Conservation (phyloP, 1,140 invertebrate genomes). For the Bombus difficillimus region DNA sequence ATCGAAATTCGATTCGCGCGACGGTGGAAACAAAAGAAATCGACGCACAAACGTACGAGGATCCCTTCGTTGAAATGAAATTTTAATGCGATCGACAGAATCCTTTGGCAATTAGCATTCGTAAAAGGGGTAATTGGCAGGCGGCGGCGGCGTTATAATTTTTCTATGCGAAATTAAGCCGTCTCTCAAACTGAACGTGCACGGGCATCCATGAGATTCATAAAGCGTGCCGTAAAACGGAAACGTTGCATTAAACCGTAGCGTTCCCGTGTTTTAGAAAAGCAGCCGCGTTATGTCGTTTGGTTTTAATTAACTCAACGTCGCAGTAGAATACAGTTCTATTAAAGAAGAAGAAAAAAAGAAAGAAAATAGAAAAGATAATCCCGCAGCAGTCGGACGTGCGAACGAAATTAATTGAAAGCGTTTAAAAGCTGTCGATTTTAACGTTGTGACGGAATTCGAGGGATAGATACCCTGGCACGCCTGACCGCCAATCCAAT, state of each 20-base stretch:
- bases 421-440: neutral
- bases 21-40: neutral
- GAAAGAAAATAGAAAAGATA: neutral
- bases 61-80: neutral
- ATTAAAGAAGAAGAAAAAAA: neutral
- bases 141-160: neutral
- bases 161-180: conserved; percentile 41
- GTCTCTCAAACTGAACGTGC: conserved; percentile 33
- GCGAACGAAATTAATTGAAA: neutral
- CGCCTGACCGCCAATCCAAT: no score
- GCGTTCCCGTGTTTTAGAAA: conserved; percentile 19
- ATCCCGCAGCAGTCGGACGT: neutral
- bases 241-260: conserved; percentile 30
- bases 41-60: no score
- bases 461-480: no score
- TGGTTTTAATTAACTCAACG: conserved; percentile 28
- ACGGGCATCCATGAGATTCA: conserved; percentile 41
- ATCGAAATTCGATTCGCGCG: neutral
- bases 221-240: conserved; percentile 37
- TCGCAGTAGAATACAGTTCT: neutral
- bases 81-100: conserved; percentile 3
- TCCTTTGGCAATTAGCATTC: conserved; percentile 11
- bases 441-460: neutral
- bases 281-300: conserved; percentile 7
- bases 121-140: neutral